Conservation (phyloP, 2,888 invertebrate genomes). For the Ischnura elegans region DNA sequence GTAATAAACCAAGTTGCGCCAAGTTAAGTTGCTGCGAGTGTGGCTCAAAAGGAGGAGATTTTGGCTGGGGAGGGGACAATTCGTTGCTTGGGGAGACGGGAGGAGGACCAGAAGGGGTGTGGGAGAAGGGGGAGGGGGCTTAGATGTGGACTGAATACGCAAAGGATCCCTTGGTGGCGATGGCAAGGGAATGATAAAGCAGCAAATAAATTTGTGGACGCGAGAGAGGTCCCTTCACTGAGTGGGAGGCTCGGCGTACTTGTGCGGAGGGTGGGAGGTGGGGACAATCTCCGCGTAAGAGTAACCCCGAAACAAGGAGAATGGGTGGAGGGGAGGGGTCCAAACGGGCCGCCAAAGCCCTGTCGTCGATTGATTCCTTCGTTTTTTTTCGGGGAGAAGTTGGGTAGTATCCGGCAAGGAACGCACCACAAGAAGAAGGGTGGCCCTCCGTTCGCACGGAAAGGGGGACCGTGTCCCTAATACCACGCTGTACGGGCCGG, state of each 20-base stretch:
- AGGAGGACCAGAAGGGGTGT: neutral
- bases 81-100: constrained; percentile 42
- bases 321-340: neutral
- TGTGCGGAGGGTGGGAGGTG: neutral
- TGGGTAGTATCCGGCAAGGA: neutral
- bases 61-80: neutral
- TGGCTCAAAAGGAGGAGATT: too few species aligned
- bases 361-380: constrained; percentile 26
- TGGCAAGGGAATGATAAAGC: constrained; percentile 52
- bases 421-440: neutral
- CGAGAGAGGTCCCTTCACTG: neutral
- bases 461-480: neutral
- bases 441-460: neutral
- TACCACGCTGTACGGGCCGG: neutral
- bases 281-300: neutral
- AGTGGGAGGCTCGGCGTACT: neutral
- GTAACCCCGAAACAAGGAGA: constrained; percentile 5
- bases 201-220: constrained; percentile 54
- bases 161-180: constrained; percentile 25
- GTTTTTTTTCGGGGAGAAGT: neutral
- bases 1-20: too few species aligned
- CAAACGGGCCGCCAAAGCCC: neutral
- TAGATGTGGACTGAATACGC: constrained; percentile 62
- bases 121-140: neutral
- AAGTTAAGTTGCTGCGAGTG: too few species aligned